Base-by-base conservation (phyloP, 2,888 invertebrate species). In the Eupsilia transversa region DNA sequence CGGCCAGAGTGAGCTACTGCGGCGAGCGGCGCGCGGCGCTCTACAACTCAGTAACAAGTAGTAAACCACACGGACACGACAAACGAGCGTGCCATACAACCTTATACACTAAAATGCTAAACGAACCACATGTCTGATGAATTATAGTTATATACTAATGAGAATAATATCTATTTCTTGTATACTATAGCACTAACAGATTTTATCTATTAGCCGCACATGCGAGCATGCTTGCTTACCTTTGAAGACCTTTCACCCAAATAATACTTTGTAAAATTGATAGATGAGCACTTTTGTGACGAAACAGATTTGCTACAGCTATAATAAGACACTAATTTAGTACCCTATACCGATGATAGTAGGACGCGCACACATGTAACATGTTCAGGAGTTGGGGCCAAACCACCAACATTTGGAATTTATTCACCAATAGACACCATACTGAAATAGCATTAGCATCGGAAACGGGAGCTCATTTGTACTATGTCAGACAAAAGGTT, bases 1-100 rank as follows among this genome's bases (percentile, higher is more conserved):
- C 96, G 96, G 95, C 96, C 96, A 96, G 96, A 92, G 83, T 94
- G 96, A 96, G 95, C 96, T 95, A 87, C 87, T 79, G 89, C 87
- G 87, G 88, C 80, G 80, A 77, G 84, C 85, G 85, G 80, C 90
- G 88, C 88, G 88, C 90, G 82, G 85, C 88, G 88, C 83, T 88
- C 94, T 94, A 95, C 93, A 92, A 94, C 94, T 94, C 93, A 93
- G 86, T 86, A 92, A 93, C 92, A 89, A 92, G 88, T 92, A 92
- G 88, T 88, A 87, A 86, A 87, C 85, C 86, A 87, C 86, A 86
- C 86, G 74, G 79, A 84, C 84, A 82, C 80, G 82, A 80, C 74
- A 78, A 60, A 78, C 61, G 81, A 68, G 65, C 86, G 87, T 87
- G 87, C 87, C 87, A 79, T 66, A 77, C 83, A 86, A 69, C 72